Evolutionary conservation across 2,888 invertebrate genomes (phyloP), one percentile per base, ranked within the genome.

Genomic region (Platerodrilus igneus): DNA sequence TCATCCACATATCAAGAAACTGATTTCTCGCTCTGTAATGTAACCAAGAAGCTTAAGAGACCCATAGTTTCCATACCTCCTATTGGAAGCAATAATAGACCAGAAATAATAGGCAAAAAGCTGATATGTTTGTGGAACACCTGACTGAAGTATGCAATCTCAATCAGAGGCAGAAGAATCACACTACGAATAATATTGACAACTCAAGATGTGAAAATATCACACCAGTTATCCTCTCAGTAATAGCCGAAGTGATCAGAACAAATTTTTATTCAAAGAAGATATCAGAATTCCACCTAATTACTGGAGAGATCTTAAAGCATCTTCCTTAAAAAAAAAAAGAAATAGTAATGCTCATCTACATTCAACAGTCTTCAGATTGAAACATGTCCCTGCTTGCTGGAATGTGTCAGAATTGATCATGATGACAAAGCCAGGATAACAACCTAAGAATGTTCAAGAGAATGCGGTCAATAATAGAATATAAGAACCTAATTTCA

Each of bases 391-490:
- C 17, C 34, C 33, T 18, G 11, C 11, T 42, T 15, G 16, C 50
- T 39, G 43, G 4, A 50, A 53, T 16, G 43, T 53, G 3, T 55
- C 53, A 2, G 38, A 28, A 8, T 37, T 51, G 25, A 59, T 55
- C 42, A 55, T 59, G 41, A 37, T 52, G 2, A 32, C 37, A n/a
- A 58, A 58, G 37, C 48, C 50, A 25, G 47, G 45, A 2, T 57
- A 55, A 41, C 36, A 31, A 16, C 41, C 44, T 4, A 33, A 42
- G 16, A 38, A 52, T 23, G 27, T 42, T 13, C 2, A 31, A 26
- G 20, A 43, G 42, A 39, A 20, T 54, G 3, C 45, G 42, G 8
- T 3, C 11, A 19, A 20, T 45, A 14, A 38, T 50, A n/a, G 25
- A 45, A 22, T 15, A 37, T 26, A 7, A 17, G 9, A 30, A 47